phyloP scores from a whole-genome alignment of 2,113 vertebrate species.

The Pionites leucogaster region DNA sequence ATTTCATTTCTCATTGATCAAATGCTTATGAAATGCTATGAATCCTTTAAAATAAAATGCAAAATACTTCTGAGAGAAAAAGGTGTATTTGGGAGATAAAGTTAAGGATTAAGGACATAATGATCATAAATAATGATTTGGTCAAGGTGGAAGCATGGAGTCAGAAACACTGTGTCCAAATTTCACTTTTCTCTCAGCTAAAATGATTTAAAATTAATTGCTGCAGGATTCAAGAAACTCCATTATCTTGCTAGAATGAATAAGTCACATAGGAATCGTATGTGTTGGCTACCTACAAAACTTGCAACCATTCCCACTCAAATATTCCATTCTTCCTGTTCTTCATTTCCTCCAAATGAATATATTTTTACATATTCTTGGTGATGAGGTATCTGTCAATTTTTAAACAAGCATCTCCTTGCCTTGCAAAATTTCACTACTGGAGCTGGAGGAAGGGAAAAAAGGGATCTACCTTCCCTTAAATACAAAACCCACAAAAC shows the following conservation, averaged over 20 bases:
- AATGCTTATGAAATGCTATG: background rate
- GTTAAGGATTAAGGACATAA: background rate
- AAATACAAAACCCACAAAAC: background rate
- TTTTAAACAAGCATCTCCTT: background rate
- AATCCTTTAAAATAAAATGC: background rate
- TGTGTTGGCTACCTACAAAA: background rate
- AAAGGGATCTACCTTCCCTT: background rate
- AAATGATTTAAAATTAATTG: background rate
- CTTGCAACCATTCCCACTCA: background rate
- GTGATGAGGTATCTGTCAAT: background rate
- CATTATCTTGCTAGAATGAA: background rate
- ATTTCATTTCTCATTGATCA: background rate
- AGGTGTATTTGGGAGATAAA: background rate
- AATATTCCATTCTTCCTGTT: background rate
- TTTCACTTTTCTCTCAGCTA: background rate
- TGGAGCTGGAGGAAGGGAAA: background rate
- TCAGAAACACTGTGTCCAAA: background rate
- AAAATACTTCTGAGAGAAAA: background rate
- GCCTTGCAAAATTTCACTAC: background rate
- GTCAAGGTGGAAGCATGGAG: background rate
- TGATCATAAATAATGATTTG: background rate
- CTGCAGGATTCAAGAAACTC: background rate
- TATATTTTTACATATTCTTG: background rate
- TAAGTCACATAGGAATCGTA: fast-evolving
- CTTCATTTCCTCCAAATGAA: background rate